Base-by-base conservation (phyloP, 2,797 vertebrate species). In the Neosalanx taihuensis region DNA sequence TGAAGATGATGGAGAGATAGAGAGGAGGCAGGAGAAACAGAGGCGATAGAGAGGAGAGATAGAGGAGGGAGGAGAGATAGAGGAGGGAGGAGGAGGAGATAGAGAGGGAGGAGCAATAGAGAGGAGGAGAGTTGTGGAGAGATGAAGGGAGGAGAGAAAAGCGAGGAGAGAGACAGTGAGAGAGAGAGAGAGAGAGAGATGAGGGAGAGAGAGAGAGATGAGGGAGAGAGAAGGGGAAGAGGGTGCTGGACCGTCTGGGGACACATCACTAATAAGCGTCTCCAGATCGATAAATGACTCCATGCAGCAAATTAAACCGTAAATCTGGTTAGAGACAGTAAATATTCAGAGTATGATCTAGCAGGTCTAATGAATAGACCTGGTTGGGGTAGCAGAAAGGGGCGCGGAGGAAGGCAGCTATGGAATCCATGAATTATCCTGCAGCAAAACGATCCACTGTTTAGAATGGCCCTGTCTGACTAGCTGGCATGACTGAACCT, bases 281-380 rank as follows among this genome's bases (percentile, higher is more conserved):
- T 92, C 92, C 91, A 90, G 92, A 93, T 95, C 95, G 95, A 95
- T 95, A 96, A 94, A 96, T 95, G 93, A 95, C 94, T 93, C 92
- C 92, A 90, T 90, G 91, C 93, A 92, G 92, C 93, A 97, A 96
- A 97, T 97, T 94, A 96, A 96, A 95, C 93, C 90, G 92, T 95
- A 95, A 94, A 96, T 94, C 95, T 94, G 83, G 67, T 93, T 89
- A 91, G 89, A 90, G 92, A 90, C 90, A 90, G 92, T 94, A 94
- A 96, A 95, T 94, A 94, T 94, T 94, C 93, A 90, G 92, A 92
- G 88, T 90, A 92, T 94, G 92, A 90, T 91, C 89, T 84, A 90
- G 88, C 90, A 85, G 85, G 84, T 89, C 80, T 92, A 91, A 94
- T 90, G 90, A 94, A 94, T 88, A 84, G 83, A 77, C 79, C 76